Evolutionary conservation across 2,888 invertebrate species (phyloP), one percentile per base, ranked within the genome.

Genomic region (Tyria jacobaeae): DNA sequence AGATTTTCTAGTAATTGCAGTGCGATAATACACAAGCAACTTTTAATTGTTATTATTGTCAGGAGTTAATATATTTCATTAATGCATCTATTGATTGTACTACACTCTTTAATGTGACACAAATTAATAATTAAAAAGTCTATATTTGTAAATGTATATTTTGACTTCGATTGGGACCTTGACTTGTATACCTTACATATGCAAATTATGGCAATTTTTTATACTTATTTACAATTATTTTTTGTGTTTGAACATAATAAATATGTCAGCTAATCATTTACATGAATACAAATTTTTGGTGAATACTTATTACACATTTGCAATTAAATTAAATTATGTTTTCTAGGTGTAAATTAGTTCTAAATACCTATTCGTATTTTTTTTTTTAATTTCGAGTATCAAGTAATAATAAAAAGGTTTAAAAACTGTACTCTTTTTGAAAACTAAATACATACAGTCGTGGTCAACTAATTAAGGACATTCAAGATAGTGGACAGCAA

Each of bases 91-190:
- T 12, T 17, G 1, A n/a, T 49, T 27, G 49, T 49, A 49, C 27
- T 27, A 31, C 49, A 27, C 17, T 31, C 5, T 35, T 51, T 35
- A 17, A 51, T 24, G 14, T 35, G 10, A 41, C n/a, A 41, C 3
- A 39, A 41, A 41, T 4, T 9, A 44, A 17, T 9, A 10, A 17
- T 12, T 21, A 3, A 3, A 44, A 21, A 0, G 17, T 21, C 7
- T 31, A 6, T 31, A 7, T 4, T 3, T 4, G 14, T 1, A 21
- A 12, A 1, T 9, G 48, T 17, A 14, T 12, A 52, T 47, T 52
- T 49, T 54, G 37, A 31, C 53, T 50, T 57, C 17, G 21, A 3
- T 34, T 14, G 54, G 44, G 21, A 17, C 57, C 44, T 21, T 39
- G 27, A 50, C 44, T 35, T 24, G 17, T 21, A 21, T 17, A 9